These are phyloP conservation scores for Microctonus brassicae DNA, from an alignment of 2,888 invertebrate species.

Conservation along the genomic window DNA sequence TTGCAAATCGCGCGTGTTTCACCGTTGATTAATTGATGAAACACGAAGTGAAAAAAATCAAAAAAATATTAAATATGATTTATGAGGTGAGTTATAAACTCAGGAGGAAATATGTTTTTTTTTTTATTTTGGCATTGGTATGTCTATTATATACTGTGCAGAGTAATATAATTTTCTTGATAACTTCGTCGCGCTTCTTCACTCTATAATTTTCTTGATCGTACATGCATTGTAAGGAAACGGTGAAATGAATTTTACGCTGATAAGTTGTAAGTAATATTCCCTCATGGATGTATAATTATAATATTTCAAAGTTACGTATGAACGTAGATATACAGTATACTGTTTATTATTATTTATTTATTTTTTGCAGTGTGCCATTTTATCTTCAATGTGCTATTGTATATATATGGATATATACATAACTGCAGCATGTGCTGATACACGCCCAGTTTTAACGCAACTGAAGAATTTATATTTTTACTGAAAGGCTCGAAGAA, in stretches of 20 bases:
- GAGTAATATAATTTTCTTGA: constrained; percentile 2
- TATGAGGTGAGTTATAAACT: background rate
- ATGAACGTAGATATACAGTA: background rate
- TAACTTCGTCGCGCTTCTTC: constrained; percentile 9
- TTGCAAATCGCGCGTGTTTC: background rate
- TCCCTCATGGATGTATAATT: background rate
- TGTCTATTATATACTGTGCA: constrained; percentile 2
- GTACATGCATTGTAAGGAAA: background rate
- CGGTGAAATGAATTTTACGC: constrained; percentile 34
- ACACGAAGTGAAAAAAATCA: background rate
- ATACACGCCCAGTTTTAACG: background rate
- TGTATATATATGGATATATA: background rate
- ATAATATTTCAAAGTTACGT: background rate
- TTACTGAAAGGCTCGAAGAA: background rate
- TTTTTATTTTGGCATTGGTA: background rate
- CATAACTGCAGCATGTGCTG: background rate
- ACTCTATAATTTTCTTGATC: constrained; percentile 38
- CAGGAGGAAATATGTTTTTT: background rate
- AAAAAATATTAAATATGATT: background rate
- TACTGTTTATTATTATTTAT: background rate
- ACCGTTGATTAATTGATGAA: background rate
- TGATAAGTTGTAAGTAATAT: constrained; percentile 34
- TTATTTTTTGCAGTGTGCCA: background rate
- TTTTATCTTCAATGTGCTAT: background rate
- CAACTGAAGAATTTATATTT: background rate